phyloP scores from a whole-genome alignment of 2,888 invertebrate species.

The Blastobasis adustella region DNA sequence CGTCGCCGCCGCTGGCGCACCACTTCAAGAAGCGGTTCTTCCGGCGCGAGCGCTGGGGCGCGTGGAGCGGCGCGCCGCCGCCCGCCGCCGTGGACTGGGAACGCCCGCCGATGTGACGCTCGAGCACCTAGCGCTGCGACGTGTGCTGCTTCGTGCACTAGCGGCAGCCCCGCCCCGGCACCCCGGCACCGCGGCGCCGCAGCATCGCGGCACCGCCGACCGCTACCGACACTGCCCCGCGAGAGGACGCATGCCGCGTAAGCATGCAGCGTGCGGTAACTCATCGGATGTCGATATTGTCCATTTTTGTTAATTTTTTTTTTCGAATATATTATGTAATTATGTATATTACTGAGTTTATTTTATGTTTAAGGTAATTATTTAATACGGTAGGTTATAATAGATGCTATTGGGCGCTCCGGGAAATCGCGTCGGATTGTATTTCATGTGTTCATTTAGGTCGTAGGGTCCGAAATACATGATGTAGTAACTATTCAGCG shows the following conservation, averaged over 20 bases:
- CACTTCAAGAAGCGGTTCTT: slow-evolving; percentile 92
- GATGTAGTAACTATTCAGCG: slow-evolving; percentile 47
- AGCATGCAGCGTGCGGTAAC: slow-evolving; percentile 12
- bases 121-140: slow-evolving; percentile 35
- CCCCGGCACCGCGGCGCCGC: not conserved
- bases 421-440: slow-evolving; percentile 50
- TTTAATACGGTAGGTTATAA: slow-evolving; percentile 53
- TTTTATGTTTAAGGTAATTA: slow-evolving; percentile 70
- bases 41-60: slow-evolving; percentile 81
- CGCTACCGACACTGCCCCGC: not conserved
- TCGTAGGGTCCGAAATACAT: slow-evolving; percentile 66
- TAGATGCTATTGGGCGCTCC: slow-evolving; percentile 40
- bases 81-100: slow-evolving; percentile 62
- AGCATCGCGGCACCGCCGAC: not conserved
- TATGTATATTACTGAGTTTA: slow-evolving; percentile 74
- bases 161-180: slow-evolving; percentile 20
- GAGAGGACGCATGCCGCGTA: not conserved
- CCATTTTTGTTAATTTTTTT: slow-evolving; percentile 49
- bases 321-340: slow-evolving; percentile 73
- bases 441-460: slow-evolving; percentile 74
- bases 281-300: slow-evolving; percentile 33
- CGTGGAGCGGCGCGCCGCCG: slow-evolving; percentile 62
- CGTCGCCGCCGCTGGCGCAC: slow-evolving; percentile 51
- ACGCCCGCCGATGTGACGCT: slow-evolving; percentile 66
- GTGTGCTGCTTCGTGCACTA: slow-evolving; percentile 20